These are phyloP conservation scores for Phania funesta DNA, from an alignment of 2,888 invertebrate species.

Conservation along the genomic window DNA sequence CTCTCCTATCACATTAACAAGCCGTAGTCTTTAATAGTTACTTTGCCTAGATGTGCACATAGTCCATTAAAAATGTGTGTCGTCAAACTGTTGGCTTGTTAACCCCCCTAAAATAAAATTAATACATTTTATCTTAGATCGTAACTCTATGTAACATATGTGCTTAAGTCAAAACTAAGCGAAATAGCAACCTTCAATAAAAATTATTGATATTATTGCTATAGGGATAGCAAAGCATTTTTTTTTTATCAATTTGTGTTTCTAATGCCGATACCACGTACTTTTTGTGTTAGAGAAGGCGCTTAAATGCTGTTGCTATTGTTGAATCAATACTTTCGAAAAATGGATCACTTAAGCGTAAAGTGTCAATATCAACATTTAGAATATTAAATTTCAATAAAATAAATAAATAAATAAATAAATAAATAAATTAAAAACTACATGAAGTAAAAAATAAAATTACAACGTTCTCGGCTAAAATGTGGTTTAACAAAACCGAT, in stretches of 20 bases:
- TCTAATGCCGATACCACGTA: slow-evolving; percentile 45
- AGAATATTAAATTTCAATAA: slow-evolving; percentile 52
- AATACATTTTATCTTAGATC: too few relatives aligned
- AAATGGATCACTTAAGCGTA: slow-evolving; percentile 66
- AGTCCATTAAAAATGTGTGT: too few relatives aligned
- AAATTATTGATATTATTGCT: too few relatives aligned
- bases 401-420: slow-evolving; percentile 11
- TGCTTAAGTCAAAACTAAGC: too few relatives aligned
- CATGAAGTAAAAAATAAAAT: slow-evolving; percentile 1
- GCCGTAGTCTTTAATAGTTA: too few relatives aligned
- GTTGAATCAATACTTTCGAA: slow-evolving; percentile 26
- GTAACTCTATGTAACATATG: too few relatives aligned
- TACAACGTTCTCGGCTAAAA: slow-evolving; percentile 63
- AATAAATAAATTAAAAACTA: background rate
- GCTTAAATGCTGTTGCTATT: slow-evolving; percentile 41
- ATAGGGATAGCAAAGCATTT: too few relatives aligned
- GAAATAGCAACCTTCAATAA: too few relatives aligned
- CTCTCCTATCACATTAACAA: too few relatives aligned
- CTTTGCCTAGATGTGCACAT: too few relatives aligned
- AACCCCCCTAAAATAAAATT: too few relatives aligned
- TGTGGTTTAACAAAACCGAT: slow-evolving; percentile 55
- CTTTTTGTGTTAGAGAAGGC: slow-evolving; percentile 39
- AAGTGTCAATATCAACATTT: slow-evolving; percentile 66
- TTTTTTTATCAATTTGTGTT: background rate
- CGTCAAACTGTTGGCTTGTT: too few relatives aligned